A percentile compares a stretch with the other conserved stretches of the same genome.
phyloP scores from a whole-genome alignment of 2,888 invertebrate genomes.

The Entomobrya multifasciata region DNA sequence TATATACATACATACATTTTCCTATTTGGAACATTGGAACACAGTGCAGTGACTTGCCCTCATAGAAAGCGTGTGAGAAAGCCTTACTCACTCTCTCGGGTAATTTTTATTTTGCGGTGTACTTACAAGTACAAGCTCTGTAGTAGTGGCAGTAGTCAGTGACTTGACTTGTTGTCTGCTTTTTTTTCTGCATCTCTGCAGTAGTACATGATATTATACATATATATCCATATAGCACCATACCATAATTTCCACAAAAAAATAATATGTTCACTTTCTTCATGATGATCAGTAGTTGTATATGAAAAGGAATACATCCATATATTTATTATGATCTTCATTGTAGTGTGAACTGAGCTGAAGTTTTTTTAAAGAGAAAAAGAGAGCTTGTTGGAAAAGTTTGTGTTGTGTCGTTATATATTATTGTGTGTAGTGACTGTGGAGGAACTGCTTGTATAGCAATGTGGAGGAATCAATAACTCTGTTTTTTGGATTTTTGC shows the following conservation, averaged over 20 bases:
- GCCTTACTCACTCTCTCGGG: no score
- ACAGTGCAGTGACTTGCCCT: constrained; percentile 44
- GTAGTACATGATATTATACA: no score
- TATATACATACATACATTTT: neutral
- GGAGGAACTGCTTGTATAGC: neutral
- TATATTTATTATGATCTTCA: neutral
- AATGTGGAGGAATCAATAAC: constrained; percentile 65
- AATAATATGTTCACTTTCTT: neutral
- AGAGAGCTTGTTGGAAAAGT: constrained; percentile 2
- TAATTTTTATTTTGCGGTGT: no score
- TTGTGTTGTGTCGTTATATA: neutral
- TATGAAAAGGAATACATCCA: neutral
- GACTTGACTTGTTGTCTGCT: no score
- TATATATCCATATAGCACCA: constrained; percentile 21
- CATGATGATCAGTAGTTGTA: neutral
- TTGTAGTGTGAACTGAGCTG: neutral
- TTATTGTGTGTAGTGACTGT: neutral
- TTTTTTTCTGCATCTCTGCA: no score
- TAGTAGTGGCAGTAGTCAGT: no score
- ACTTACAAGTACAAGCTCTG: no score
- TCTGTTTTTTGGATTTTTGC: neutral
- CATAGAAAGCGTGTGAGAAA: neutral
- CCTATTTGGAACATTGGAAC: neutral
- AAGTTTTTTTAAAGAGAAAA: neutral
- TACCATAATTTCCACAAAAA: neutral